These are phyloP conservation scores for Parotia lawesii DNA, from an alignment of 2,113 vertebrate species.

Conservation along the genomic window DNA sequence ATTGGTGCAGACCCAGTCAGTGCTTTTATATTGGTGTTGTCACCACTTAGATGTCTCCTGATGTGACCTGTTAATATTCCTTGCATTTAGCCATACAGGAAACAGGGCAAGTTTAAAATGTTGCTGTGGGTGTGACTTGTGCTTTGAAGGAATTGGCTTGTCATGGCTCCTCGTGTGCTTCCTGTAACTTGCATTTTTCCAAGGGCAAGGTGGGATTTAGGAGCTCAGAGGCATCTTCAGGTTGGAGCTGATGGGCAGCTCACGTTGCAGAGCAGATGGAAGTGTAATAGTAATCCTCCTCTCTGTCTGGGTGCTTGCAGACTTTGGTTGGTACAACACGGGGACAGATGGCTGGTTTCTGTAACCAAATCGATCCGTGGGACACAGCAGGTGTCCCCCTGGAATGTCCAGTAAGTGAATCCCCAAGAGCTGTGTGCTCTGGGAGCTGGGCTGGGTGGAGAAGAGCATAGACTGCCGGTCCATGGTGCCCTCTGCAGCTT, in stretches of 20 bases:
- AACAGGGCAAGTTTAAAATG: background rate
- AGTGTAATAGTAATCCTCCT: background rate
- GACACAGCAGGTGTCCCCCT: background rate
- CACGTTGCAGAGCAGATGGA: background rate
- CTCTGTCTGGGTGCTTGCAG: background rate
- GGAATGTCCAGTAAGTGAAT: background rate
- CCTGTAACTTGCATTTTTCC: background rate
- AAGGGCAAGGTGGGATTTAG: background rate
- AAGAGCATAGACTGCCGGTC: background rate
- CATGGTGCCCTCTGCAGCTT: background rate
- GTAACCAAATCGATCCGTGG: background rate
- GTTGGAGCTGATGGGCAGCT: background rate
- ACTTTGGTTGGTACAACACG: background rate
- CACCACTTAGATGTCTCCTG: background rate
- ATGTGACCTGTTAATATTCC: background rate
- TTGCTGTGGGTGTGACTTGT: background rate
- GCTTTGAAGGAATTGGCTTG: background rate
- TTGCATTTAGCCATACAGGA: background rate
- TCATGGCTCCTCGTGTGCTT: background rate
- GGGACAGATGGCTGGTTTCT: constrained; percentile 1
- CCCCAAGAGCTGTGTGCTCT: background rate
- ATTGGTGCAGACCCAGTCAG: constrained; percentile 44
- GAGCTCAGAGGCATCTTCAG: background rate
- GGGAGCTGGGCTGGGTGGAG: background rate
- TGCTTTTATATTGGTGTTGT: background rate